phyloP scores from a whole-genome alignment of 1,140 invertebrate genomes.

The Colletes gigas region DNA sequence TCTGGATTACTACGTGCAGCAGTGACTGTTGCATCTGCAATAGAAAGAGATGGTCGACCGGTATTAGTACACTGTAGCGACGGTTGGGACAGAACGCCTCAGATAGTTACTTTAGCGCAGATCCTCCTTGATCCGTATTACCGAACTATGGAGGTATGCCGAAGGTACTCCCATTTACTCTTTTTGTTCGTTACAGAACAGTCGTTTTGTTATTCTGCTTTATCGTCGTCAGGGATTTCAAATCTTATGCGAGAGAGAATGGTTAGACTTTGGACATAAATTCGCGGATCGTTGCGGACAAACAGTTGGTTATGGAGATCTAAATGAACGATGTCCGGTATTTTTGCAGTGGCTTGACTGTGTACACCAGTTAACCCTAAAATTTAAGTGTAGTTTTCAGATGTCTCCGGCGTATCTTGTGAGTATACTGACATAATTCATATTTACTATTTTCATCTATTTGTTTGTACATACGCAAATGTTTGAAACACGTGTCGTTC shows the following conservation, averaged over 20 bases:
- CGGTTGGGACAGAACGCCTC: conserved; percentile 98
- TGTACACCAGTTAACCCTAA: conserved; percentile 93
- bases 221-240: conserved; percentile 89
- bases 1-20: conserved; percentile 91
- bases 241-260: conserved; percentile 95
- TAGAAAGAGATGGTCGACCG: conserved; percentile 92
- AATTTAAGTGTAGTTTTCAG: conserved; percentile 97
- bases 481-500: background rate
- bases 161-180: conserved; percentile 47
- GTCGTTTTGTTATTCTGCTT: conserved; percentile 14
- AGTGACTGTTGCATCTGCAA: conserved; percentile 88
- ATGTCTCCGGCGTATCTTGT: conserved; percentile 97
- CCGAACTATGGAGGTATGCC: conserved; percentile 90
- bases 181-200: background rate
- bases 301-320: conserved; percentile 90
- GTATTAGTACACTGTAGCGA: conserved; percentile 98
- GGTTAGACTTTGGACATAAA: conserved; percentile 98
- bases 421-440: conserved; percentile 69
- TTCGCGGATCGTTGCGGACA: conserved; percentile 97
- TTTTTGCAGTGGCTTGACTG: conserved; percentile 99
- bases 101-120: conserved; percentile 94
- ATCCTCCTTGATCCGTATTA: conserved; percentile 97
- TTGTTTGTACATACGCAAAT: background rate
- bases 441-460: background rate
- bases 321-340: conserved; percentile 96